Base-by-base conservation (phyloP, 2,797 vertebrate genomes). In the Taenioides sp. region DNA sequence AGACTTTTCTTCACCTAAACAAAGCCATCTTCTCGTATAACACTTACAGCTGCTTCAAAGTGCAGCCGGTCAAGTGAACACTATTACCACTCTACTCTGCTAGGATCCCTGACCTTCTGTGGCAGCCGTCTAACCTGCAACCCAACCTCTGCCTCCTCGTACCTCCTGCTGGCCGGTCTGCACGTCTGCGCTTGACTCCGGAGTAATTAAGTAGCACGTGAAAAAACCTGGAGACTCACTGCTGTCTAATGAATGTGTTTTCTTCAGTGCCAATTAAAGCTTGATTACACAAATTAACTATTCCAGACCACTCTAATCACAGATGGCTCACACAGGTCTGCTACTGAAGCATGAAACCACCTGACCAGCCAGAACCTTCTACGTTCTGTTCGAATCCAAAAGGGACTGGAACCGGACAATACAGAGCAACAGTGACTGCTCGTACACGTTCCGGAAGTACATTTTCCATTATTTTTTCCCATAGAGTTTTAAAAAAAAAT, bases 281-380 rank as follows among this genome's bases (percentile, higher is more conserved):
- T 81, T 88, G 88, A 92, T 91, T 91, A 90, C 86, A 89, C 90
- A 90, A 91, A 90, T 90, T 86, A 92, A 92, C 86, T 90, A 86
- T 79, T 80, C 83, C 80, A 74, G 81, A 80, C 86, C 77, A 84
- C 80, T 34, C 18, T n/a, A 37, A 62, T 37, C 60, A 5, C 60
- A 2, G 17, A 20, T 31, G 31, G 31, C 9, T 12, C 57, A 28
- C 57, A 9, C 23, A 1, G 57, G 57, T 12, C 23, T 9, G 18
- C 27, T 7, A 3, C 18, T 37, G 60, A 62, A 4, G 31, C 60
- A 23, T n/a, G 20, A 62, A 34, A 62, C 9, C n/a, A 57, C 34
- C 34, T 37, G 34, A 37, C 34, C 34, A 37, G 34, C 34, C 34
- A 7, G 34, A 37, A 37, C 34, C 34, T 37, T 37, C 34, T 37